Conservation (phyloP, 2,888 invertebrate species). For the Cyclophora albipunctata region DNA sequence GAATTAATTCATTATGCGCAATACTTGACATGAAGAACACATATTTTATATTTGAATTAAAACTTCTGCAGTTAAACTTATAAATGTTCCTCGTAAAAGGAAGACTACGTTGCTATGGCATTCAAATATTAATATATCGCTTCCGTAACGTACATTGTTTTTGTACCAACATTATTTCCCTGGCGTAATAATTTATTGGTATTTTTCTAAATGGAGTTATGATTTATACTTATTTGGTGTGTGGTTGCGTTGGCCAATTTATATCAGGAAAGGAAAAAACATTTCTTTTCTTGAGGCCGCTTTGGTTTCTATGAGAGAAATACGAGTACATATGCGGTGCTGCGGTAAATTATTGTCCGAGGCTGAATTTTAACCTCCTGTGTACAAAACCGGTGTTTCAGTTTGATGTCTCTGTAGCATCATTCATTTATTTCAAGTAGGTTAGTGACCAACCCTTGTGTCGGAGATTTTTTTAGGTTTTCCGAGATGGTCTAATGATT, state of each 20-base stretch:
- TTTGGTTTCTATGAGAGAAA: too few relatives aligned
- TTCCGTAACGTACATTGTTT: constrained; percentile 20
- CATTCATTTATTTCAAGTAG: too few relatives aligned
- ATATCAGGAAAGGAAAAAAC: not conserved
- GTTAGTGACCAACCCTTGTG: too few relatives aligned
- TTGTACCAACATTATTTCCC: constrained; percentile 35
- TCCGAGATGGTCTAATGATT: too few relatives aligned
- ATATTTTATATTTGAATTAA: not conserved
- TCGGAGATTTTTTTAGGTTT: too few relatives aligned
- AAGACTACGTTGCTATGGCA: not conserved
- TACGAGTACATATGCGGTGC: too few relatives aligned
- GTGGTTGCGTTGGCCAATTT: constrained; percentile 12
- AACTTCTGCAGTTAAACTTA: too few relatives aligned
- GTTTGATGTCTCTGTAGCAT: too few relatives aligned
- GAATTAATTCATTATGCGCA: not conserved
- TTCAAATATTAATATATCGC: not conserved
- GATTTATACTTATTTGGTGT: constrained; percentile 42
- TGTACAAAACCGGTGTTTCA: too few relatives aligned
- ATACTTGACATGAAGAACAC: not conserved
- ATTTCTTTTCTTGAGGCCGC: not conserved
- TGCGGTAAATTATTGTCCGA: too few relatives aligned
- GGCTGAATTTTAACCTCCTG: too few relatives aligned
- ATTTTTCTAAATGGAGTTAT: constrained; percentile 40
- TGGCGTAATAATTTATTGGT: constrained; percentile 41
- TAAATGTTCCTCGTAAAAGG: too few relatives aligned